Base-by-base conservation (phyloP, 2,113 vertebrate genomes). In the Herpailurus yagouaroundi region DNA sequence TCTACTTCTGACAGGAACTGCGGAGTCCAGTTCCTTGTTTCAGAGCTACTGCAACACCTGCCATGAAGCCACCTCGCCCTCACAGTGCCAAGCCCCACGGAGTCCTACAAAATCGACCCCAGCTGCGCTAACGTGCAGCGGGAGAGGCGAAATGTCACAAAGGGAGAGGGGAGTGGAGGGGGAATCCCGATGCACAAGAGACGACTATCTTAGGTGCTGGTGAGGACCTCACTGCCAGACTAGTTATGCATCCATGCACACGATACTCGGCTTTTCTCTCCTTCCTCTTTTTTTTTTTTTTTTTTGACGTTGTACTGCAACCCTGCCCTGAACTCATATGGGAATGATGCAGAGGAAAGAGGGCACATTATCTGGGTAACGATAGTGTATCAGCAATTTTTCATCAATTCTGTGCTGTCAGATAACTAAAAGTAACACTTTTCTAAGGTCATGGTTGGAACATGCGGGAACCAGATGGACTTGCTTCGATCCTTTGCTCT, bases 11-110 rank as follows among this genome's bases (percentile, higher is more conserved):
- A 91, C 88, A 85, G 97, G 92, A 97, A 97, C 29, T 88, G n/a
- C 29, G 69, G 74, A 45, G 79, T 12, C 57, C 41, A 96, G 88
- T 98, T 98, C 98, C 98, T 89, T 73, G 55, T 98, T 87, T 93
- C 77, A 66, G 48, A 31, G 63, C 50, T 69, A 25, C 41, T 93
- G 97, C 96, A 96, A 69, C 74, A 64, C 50, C 50, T n/a, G 68
- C 89, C 64, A 52, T 9, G 82, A 97, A 97, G 93, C 91, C 79
- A 71, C 91, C 93, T 41, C 36, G 52, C 63, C 74, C 7, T 23
- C 50, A 76, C 60, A 41, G 84, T 18, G 60, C 66, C 69, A 91
- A 81, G 90, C n/a, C 66, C 86, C 77, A 73, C 13, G n/a, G 76
- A 84, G n/a, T 81, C 48, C 84, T 77, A 87, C 27, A 80, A 84